Conservation (phyloP, 2,888 invertebrate species). For the Mythimna lalbum region DNA sequence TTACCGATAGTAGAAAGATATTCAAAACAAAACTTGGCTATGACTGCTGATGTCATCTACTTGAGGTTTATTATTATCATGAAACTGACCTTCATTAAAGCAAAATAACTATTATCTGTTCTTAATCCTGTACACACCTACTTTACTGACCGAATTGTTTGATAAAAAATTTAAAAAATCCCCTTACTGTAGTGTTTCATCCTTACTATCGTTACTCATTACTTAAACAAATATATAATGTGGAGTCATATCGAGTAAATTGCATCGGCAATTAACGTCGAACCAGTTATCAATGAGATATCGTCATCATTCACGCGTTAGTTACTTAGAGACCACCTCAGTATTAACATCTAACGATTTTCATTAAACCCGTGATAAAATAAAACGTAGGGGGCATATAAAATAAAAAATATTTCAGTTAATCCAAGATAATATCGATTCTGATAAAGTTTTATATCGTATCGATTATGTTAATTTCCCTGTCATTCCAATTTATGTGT, state of each 20-base stretch:
- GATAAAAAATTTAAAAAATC: not conserved
- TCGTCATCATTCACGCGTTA: constrained; percentile 21
- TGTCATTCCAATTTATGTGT: constrained; percentile 31
- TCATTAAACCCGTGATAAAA: constrained; percentile 9
- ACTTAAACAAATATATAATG: constrained; percentile 17
- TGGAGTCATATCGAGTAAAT: constrained; percentile 26
- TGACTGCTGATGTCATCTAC: not conserved
- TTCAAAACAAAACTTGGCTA: no score
- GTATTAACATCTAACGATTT: constrained; percentile 18
- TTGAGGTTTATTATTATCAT: not conserved
- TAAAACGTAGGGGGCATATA: constrained; percentile 36
- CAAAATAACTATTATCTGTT: not conserved
- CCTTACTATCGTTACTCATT: not conserved
- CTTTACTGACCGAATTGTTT: not conserved
- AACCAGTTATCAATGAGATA: constrained; percentile 51
- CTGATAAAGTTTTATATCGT: constrained; percentile 37
- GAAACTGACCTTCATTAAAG: not conserved
- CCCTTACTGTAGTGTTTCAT: not conserved
- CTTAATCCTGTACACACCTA: not conserved
- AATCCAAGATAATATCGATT: constrained; percentile 57
- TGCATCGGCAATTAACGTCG: constrained; percentile 53
- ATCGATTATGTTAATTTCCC: constrained; percentile 44
- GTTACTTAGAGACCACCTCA: constrained; percentile 29
- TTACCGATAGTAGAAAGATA: no score
- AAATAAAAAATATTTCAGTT: constrained; percentile 46